These are phyloP conservation scores for Anastatus disparis DNA, from an alignment of 1,140 invertebrate species.

Conservation along the genomic window DNA sequence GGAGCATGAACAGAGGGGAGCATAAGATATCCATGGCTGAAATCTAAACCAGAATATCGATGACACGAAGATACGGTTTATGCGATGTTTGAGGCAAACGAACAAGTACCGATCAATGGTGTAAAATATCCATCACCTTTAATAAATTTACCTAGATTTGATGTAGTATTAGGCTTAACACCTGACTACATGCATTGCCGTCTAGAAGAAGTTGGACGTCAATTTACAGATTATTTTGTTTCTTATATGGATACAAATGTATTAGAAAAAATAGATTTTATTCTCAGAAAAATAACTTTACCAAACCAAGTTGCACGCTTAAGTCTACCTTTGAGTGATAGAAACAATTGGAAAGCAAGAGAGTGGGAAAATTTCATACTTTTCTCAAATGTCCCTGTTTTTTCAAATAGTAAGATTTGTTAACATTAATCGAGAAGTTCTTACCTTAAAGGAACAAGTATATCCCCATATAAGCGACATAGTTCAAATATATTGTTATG, in stretches of 20 bases:
- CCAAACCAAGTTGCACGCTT: conserved; percentile 35
- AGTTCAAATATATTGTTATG: too few species aligned
- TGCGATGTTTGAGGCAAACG: background rate
- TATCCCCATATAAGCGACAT: too few species aligned
- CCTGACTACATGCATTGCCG: conserved; percentile 8
- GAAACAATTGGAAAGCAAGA: conserved; percentile 28
- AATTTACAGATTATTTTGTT: background rate
- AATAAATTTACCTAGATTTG: conserved; percentile 1
- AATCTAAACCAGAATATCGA: background rate
- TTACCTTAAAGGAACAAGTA: background rate
- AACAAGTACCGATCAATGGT: background rate
- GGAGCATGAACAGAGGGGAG: background rate
- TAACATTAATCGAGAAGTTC: background rate
- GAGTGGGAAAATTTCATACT: conserved; percentile 41
- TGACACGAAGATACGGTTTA: background rate
- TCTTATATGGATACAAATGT: background rate
- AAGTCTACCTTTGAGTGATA: conserved; percentile 3
- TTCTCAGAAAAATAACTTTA: background rate
- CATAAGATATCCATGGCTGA: background rate
- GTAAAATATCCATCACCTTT: too few species aligned
- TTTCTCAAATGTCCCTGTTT: conserved; percentile 32
- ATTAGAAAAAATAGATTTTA: background rate
- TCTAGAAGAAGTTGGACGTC: background rate
- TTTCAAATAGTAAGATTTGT: background rate
- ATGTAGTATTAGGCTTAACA: conserved; percentile 22